Evolutionary conservation across 2,888 invertebrate genomes (phyloP), one percentile per base, ranked within the genome.

Genomic region (Ametastegia equiseti): DNA sequence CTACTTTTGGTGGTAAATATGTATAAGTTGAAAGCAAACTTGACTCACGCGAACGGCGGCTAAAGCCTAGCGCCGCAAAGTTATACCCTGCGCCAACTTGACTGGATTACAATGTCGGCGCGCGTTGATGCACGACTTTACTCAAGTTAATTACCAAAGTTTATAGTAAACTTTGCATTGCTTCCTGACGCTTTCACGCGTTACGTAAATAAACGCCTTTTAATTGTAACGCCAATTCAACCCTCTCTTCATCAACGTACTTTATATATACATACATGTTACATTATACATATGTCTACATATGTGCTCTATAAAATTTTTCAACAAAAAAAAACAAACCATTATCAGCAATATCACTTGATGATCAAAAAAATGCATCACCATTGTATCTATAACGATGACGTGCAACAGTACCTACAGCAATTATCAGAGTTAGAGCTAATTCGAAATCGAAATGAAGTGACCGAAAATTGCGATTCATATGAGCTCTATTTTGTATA

Each of bases 121-220:
- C 65, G 71, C 47, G 47, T 47, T 45, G 47, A 71, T 47, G 71
- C 71, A 71, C 71, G 71, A 71, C 71, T 71, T 45, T 47, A 71
- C 45, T 71, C 11, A 60, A 71, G 47, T 71, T 71, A 71, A 71
- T 71, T 71, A 36, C 71, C 47, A 71, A 71, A 71, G 71, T 71
- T n/a, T 71, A 30, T 45, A 27, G 33, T 30, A 27, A 42, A 71
- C 71, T 30, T 36, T 67, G 19, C 15, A 15, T 11, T 67, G 9
- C 19, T 15, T 39, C 19, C 11, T 9, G 11, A 19, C 60, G 54
- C 30, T 39, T 36, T 67, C 39, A 60, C 30, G 39, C 39, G n/a
- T 67, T 67, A 39, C 39, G 39, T 67, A 67, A 67, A 39, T 67
- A 67, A 67, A 67, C 13, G n/a, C 39, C 39, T 9, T 23, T 39